phyloP scores from a whole-genome alignment of 2,888 invertebrate genomes.

The Drosophila heteroneura region DNA sequence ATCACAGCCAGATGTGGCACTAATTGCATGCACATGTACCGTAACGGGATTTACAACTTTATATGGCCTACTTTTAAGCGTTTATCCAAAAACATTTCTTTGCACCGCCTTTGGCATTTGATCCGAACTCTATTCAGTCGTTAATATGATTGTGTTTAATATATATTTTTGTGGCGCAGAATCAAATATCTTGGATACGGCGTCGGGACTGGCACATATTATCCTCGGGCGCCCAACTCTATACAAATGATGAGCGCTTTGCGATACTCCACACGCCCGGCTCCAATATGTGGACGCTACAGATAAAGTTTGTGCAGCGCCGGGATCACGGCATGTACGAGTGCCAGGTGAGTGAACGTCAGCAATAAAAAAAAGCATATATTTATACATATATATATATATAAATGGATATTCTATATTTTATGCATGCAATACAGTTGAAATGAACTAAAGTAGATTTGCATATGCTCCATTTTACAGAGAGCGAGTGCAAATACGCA shows the following conservation, averaged over 20 bases:
- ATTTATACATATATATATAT: background rate
- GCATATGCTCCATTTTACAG: conserved; percentile 63
- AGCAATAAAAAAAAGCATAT: background rate
- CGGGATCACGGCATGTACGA: conserved; percentile 97
- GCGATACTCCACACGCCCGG: conserved; percentile 93
- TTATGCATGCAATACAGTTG: conserved; percentile 76
- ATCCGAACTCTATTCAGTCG: conserved; percentile 9
- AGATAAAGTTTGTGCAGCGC: conserved; percentile 97
- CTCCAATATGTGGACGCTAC: conserved; percentile 96
- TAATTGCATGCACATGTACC: conserved; percentile 59
- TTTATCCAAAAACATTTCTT: conserved; percentile 27
- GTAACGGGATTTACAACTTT: conserved; percentile 16
- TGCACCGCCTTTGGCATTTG: conserved; percentile 2
- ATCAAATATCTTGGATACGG: conserved; percentile 96
- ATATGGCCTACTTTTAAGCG: conserved; percentile 51
- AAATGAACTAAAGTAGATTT: conserved; percentile 79
- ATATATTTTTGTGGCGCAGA: conserved; percentile 72
- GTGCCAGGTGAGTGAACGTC: conserved; percentile 90
- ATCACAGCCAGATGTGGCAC: conserved; percentile 45
- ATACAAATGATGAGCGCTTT: conserved; percentile 95
- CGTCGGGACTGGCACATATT: conserved; percentile 97
- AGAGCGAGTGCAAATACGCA: conserved; percentile 37
- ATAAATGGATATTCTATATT: conserved; percentile 51
- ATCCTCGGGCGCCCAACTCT: conserved; percentile 95
- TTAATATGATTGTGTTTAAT: conserved; percentile 11